A percentile compares a stretch with the other conserved stretches of the same genome.
Evolutionary conservation across 2,113 vertebrate species (phyloP).

Genomic region (Puma concolor): DNA sequence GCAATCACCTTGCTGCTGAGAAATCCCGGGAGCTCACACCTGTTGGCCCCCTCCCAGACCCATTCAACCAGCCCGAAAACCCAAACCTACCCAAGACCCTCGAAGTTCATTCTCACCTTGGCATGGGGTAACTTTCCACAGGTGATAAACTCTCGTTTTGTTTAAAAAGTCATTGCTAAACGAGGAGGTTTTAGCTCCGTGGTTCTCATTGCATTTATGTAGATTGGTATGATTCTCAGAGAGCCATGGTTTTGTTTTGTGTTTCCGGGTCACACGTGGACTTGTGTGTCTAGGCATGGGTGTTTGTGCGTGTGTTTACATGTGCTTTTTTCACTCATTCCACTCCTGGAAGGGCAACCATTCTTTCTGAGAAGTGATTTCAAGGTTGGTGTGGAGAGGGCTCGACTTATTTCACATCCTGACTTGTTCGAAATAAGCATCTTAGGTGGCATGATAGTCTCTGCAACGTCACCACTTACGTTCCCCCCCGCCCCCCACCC

Average conservation of each 20-base stretch:
- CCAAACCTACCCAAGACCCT: neutral
- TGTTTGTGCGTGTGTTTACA: neutral
- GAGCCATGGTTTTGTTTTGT: neutral
- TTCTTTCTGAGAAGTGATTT: neutral
- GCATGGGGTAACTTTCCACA: neutral
- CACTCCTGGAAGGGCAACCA: fast-evolving
- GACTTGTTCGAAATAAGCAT: neutral
- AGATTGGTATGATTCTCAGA: neutral
- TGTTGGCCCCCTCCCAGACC: neutral
- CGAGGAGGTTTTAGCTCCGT: neutral
- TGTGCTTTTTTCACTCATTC: neutral
- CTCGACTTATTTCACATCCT: too few species aligned
- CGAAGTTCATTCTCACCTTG: neutral
- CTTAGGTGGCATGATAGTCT: fast-evolving
- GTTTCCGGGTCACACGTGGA: neutral
- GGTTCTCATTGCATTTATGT: neutral
- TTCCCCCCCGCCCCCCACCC: neutral
- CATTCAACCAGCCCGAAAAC: neutral
- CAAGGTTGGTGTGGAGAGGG: neutral
- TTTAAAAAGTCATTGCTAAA: neutral
- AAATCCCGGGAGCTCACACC: neutral
- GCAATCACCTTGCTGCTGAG: neutral
- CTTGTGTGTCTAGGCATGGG: neutral
- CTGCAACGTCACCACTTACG: neutral
- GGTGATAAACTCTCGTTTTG: neutral